phyloP scores from a whole-genome alignment of 2,113 vertebrate species.

The Labeo rohita region DNA sequence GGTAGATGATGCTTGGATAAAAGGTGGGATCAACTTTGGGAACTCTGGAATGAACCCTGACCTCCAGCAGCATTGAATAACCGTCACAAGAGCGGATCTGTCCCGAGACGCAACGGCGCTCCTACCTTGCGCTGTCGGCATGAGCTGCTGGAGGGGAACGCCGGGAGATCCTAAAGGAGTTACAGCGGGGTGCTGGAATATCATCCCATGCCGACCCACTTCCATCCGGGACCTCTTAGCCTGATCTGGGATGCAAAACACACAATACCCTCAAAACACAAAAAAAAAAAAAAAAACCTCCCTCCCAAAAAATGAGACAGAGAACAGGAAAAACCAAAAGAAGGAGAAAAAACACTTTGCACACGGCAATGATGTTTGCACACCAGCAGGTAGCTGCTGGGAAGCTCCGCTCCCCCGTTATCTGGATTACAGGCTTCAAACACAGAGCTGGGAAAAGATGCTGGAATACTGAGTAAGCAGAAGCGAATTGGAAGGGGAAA shows the following conservation, averaged over 20 bases:
- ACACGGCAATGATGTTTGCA: conserved; percentile 76
- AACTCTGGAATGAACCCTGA: conserved; percentile 62
- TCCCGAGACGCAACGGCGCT: conserved; percentile 78
- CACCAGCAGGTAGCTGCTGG: conserved; percentile 59
- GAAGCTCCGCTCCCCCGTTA: conserved; percentile 50
- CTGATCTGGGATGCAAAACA: conserved; percentile 96
- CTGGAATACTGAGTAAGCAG: conserved; percentile 80
- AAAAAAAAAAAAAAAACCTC: conserved; percentile 59
- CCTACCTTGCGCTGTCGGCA: conserved; percentile 99
- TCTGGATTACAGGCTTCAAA: conserved; percentile 73
- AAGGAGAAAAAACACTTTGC: conserved; percentile 66
- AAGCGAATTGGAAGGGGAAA: conserved; percentile 78
- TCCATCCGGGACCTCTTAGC: conserved; percentile 99
- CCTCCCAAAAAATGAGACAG: conserved; percentile 44
- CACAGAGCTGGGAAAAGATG: conserved; percentile 80
- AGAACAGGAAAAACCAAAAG: conserved; percentile 43
- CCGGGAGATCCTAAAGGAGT: conserved; percentile 88
- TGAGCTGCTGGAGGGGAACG: conserved; percentile 98
- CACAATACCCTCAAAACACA: conserved; percentile 83
- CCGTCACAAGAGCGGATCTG: conserved; percentile 52
- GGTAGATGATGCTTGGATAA: conserved; percentile 45
- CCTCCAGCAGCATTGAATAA: conserved; percentile 62
- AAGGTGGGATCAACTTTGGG: conserved; percentile 65
- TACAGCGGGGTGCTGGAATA: conserved; percentile 98
- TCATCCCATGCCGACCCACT: conserved; percentile 98